Evolutionary conservation across 1,140 invertebrate genomes (phyloP).

Genomic region (Eupristina koningsbergeri): DNA sequence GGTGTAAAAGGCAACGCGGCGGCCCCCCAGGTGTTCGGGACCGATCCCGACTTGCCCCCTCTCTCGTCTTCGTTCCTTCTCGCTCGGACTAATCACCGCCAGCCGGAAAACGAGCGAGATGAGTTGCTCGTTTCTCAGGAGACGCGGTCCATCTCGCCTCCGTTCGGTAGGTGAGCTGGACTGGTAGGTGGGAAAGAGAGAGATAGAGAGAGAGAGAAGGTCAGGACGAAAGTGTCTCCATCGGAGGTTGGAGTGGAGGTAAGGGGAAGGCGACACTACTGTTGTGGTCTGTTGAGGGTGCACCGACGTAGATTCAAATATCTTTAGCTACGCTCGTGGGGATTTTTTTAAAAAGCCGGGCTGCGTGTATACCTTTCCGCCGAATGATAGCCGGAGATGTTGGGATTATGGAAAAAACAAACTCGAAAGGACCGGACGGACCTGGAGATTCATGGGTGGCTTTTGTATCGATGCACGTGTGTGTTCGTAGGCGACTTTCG

Average conservation of each 20-base stretch:
- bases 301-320: not conserved
- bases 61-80: not conserved
- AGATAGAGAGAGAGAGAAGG: no score
- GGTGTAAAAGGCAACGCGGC: slow-evolving; percentile 59
- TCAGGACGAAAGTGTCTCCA: not conserved
- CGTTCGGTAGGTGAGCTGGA: not conserved
- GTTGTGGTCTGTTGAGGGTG: not conserved
- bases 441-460: slow-evolving; percentile 21
- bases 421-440: not conserved
- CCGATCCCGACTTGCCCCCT: slow-evolving; percentile 50
- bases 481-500: slow-evolving; percentile 6
- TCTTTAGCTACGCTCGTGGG: slow-evolving; percentile 19
- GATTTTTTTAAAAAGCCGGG: not conserved
- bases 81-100: slow-evolving; percentile 60
- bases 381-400: not conserved
- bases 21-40: slow-evolving; percentile 60
- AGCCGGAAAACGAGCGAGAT: slow-evolving; percentile 68
- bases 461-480: not conserved
- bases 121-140: slow-evolving; percentile 61
- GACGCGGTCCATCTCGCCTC: not conserved
- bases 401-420: slow-evolving; percentile 17
- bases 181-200: no score
- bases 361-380: not conserved
- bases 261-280: not conserved
- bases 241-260: not conserved